Evolutionary conservation across 1,140 invertebrate species (phyloP).

Genomic region (Drosophila aff.): DNA sequence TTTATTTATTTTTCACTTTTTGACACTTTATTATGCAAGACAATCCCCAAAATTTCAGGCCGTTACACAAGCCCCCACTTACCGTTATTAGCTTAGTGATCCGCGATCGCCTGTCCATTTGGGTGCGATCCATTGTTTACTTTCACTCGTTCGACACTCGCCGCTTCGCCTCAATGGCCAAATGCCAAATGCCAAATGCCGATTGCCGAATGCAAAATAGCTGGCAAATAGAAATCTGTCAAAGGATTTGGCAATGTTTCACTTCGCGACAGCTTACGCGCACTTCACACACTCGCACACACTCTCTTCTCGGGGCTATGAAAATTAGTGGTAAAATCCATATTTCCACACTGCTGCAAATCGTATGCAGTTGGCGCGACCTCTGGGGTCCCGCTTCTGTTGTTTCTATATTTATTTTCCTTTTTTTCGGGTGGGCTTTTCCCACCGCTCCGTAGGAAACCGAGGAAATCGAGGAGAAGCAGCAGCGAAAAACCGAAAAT

Average conservation of each 20-base stretch:
- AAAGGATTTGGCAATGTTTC: constrained; percentile 52
- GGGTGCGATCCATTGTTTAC: constrained; percentile 66
- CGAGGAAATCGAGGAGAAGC: constrained; percentile 18
- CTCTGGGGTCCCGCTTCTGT: constrained; percentile 41
- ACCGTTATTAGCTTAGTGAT: constrained; percentile 67
- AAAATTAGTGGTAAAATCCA: constrained; percentile 47
- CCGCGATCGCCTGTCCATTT: constrained; percentile 62
- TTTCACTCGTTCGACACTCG: constrained; percentile 65
- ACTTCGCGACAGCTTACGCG: constrained; percentile 10
- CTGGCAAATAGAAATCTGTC: constrained; percentile 53
- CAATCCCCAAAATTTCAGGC: constrained; percentile 2
- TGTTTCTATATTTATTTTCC: constrained; percentile 22
- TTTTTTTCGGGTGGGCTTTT: constrained; percentile 33
- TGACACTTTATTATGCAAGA: constrained; percentile 43
- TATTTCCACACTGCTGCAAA: constrained; percentile 47
- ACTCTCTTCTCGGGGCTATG: constrained; percentile 33
- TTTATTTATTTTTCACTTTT: constrained; percentile 2
- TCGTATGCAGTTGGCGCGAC: constrained; percentile 42
- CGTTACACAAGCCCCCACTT: constrained; percentile 39
- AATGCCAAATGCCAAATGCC: constrained; percentile 29
- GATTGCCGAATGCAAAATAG: constrained; percentile 46
- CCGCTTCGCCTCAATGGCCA: constrained; percentile 21
- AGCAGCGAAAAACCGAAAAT: constrained; percentile 50
- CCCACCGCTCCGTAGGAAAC: constrained; percentile 35
- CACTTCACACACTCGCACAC: constrained; percentile 32